Base-by-base conservation (phyloP, 2,888 invertebrate species). In the Archips xylosteana region DNA sequence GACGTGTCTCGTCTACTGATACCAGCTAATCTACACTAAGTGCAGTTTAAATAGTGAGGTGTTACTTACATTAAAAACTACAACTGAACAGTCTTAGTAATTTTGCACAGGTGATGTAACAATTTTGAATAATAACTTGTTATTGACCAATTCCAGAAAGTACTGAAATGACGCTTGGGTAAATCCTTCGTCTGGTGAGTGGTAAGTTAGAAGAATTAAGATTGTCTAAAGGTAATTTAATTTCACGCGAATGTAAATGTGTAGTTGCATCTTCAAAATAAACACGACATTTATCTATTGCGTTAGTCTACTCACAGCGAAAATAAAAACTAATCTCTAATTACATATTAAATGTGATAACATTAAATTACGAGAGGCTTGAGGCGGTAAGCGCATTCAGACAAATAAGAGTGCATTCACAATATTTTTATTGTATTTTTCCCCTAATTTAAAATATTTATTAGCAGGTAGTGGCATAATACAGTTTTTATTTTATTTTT, bases 331-430 rank as follows among this genome's bases (percentile, higher is more conserved):
- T 79, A 83, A 80, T 85, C 83, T 87, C 86, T 80, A 78, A 81
- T 83, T 78, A 83, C 78, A 82, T 78, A 75, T 81, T 10, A 49
- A 64, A 73, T 49, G 63, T 76, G 78, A 77, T 73, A 80, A 83
- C 79, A 81, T 75, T 82, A 80, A 82, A 79, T 86, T 87, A 81
- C 82, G 83, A 84, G 87, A 89, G 89, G 87, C 85, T 81, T 83
- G 76, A 85, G 85, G 87, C 89, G 88, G 88, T 83, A 86, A 85
- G 85, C 84, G 84, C 80, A 84, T 84, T 79, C 76, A 78, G 79
- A 82, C 87, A 80, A 71, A 66, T 81, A 78, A 84, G 83, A 82
- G 88, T 90, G 90, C 91, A 92, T 87, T 91, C 89, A 92, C 89
- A 88, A 86, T 80, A 75, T 76, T 75, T 5, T 23, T 9, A 3